A percentile compares a stretch with the other conserved stretches of the same genome.
Evolutionary conservation across 1,140 invertebrate species (phyloP).

Genomic region (Cydia fagiglandana): DNA sequence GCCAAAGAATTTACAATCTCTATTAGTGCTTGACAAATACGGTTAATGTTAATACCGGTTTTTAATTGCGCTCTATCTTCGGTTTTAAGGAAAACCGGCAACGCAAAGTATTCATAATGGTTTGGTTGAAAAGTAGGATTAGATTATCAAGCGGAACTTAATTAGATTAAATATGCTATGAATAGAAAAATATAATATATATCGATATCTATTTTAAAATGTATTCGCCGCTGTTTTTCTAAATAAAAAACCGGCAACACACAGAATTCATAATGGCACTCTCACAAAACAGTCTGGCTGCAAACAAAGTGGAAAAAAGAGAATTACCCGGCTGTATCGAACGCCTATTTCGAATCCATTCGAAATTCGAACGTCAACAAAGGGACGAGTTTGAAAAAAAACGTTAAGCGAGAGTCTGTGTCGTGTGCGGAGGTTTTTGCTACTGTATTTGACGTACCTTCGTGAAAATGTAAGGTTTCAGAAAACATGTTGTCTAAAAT

Average conservation of each 20-base stretch:
- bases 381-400: constrained; percentile 25
- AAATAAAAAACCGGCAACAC: constrained; percentile 18
- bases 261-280: constrained; percentile 28
- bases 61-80: neutral
- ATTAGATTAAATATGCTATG: neutral
- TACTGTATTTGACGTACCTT: neutral
- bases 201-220: neutral
- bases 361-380: constrained; percentile 27
- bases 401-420: neutral
- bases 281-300: constrained; percentile 23
- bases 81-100: neutral
- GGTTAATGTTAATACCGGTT: neutral
- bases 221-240: neutral
- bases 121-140: no score
- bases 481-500: no score
- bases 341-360: constrained; percentile 30
- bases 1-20: neutral
- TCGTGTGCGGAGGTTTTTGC: neutral
- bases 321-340: neutral
- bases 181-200: neutral
- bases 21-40: constrained; percentile 4
- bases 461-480: neutral
- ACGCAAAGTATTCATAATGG: neutral
- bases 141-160: no score
- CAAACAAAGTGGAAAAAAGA: constrained; percentile 28